Evolutionary conservation across 2,113 vertebrate genomes (phyloP).

Genomic region (Cariama cristata): DNA sequence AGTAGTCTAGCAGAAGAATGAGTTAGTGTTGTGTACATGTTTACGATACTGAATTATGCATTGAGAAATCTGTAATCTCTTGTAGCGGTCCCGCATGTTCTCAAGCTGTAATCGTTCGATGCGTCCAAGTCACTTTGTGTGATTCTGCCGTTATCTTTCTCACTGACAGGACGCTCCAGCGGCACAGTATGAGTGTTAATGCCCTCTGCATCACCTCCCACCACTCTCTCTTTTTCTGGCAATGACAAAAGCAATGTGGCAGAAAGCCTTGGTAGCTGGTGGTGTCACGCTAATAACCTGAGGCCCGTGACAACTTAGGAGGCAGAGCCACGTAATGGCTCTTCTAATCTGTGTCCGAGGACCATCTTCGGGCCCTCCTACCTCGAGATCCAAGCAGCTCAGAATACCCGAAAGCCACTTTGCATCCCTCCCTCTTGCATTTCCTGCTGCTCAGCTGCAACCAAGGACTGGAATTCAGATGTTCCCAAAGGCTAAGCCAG

Average conservation of each 20-base stretch:
- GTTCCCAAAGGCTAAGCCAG: not conserved
- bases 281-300: not conserved
- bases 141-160: not conserved
- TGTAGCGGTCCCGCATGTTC: fast-evolving
- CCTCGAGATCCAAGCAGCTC: not conserved
- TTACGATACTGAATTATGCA: slow-evolving; percentile 31
- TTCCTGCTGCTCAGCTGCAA: not conserved
- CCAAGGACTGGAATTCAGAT: not conserved
- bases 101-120: fast-evolving
- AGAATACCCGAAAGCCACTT: not conserved
- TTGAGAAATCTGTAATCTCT: slow-evolving; percentile 8
- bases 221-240: not conserved
- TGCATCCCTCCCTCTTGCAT: not conserved
- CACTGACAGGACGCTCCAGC: not conserved
- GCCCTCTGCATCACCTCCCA: not conserved
- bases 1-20: slow-evolving; percentile 24
- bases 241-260: not conserved
- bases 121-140: not conserved
- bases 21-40: not conserved
- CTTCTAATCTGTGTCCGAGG: not conserved
- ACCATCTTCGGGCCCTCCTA: not conserved
- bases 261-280: not conserved
- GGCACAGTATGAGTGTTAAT: not conserved
- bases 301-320: not conserved
- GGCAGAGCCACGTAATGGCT: not conserved